Percentiles rank a stretch among this genome's conserved stretches.
phyloP scores from a whole-genome alignment of 2,113 vertebrate species.

The Callospermophilus lateralis region DNA sequence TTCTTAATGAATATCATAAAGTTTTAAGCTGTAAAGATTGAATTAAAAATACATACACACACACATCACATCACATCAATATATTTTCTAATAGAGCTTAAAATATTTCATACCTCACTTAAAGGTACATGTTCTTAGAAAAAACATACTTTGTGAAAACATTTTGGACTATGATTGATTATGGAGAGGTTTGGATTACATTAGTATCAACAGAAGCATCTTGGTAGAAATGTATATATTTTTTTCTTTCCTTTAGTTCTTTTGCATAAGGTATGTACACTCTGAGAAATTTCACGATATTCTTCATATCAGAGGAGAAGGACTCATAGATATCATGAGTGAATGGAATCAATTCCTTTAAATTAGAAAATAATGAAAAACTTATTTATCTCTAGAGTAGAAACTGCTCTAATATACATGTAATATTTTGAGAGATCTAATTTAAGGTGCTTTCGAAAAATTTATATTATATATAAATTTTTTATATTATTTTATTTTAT shows the following conservation, averaged over 20 bases:
- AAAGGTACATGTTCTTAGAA: not conserved
- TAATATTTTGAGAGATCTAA: not conserved
- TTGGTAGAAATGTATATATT: not conserved
- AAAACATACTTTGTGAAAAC: not conserved
- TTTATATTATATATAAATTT: too few species aligned
- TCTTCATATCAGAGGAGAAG: not conserved
- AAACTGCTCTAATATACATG: not conserved
- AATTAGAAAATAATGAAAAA: constrained; percentile 52
- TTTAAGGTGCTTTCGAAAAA: constrained; percentile 23
- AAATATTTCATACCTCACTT: not conserved
- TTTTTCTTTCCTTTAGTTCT: constrained; percentile 24
- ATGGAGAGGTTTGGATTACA: not conserved
- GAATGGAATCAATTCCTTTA: not conserved
- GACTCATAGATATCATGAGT: not conserved
- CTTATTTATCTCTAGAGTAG: not conserved
- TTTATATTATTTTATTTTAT: too few species aligned
- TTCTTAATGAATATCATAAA: constrained; percentile 9
- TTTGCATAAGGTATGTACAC: not conserved
- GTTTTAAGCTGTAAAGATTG: not conserved
- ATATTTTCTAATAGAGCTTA: not conserved
- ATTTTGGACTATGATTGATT: not conserved
- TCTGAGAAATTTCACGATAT: not conserved
- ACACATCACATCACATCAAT: not conserved
- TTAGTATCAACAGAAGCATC: not conserved
- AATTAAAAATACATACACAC: not conserved